Base-by-base conservation (phyloP, 2,113 vertebrate genomes). In the Theristicus caerulescens region DNA sequence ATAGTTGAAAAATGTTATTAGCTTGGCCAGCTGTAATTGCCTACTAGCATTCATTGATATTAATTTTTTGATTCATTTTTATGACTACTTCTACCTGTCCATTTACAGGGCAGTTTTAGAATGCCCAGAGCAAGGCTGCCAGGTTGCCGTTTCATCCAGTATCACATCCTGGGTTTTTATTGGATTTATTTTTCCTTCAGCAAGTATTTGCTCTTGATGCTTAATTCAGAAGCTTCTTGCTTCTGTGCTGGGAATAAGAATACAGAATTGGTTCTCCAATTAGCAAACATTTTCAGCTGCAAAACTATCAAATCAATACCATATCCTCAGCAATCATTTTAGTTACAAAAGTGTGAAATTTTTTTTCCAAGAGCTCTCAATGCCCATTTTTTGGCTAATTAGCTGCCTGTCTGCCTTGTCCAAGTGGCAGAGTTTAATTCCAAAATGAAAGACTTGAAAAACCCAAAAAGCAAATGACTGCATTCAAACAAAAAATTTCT, bases 281-380 rank as follows among this genome's bases (percentile, higher is more conserved):
- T 95, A 97, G 66, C 86, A 97, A 94, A 82, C 86, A 93, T 83
- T 91, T 95, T 91, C 87, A 91, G 55, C 93, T 94, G 86, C 55
- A 91, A 91, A 93, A 81, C 89, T 82, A 96, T 96, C 78, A 94
- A 96, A 96, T 97, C 97, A 94, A 95, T 96, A 95, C 70, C 67
- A 71, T 95, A 97, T 86, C 89, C 78, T 94, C 62, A 83, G 95
- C 62, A 96, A 95, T 95, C 91, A 93, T 88, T 89, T 96, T 51
- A 82, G 65, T 94, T 89, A 93, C 40, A 89, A 76, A 89, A 94
- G 40, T 32, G 3, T 89, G 86, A 59, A 34, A 20, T 40, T 49
- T 74, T 90, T 93, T 82, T 74, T 25, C 65, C n/a, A 76, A 91
- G 83, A 80, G 78, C 88, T 77, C 73, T 95, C 78, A 74, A 51